Conservation (phyloP, 2,888 invertebrate species). For the Myathropa florea region DNA sequence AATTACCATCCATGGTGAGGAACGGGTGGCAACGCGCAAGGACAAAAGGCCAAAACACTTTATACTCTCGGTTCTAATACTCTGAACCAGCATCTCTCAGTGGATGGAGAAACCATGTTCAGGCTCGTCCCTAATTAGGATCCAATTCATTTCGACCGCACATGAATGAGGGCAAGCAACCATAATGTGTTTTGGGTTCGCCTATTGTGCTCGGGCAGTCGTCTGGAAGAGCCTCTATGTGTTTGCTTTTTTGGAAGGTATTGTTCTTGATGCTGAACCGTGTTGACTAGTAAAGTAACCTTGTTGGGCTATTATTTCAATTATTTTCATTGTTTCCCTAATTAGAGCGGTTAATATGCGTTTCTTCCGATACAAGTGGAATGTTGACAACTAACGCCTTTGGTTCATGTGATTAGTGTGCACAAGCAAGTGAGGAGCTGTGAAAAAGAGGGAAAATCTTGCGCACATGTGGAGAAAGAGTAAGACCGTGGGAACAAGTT, state of each 20-base stretch:
- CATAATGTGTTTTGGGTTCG: conserved; percentile 65
- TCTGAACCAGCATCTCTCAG: conserved; percentile 12
- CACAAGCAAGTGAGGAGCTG: background rate
- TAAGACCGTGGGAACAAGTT: no score
- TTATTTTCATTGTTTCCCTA: conserved; percentile 63
- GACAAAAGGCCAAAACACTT: conserved; percentile 69
- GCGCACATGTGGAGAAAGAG: background rate
- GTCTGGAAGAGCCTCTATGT: conserved; percentile 43
- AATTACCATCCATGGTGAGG: conserved; percentile 46
- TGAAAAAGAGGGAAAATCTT: background rate
- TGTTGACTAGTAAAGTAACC: conserved; percentile 9
- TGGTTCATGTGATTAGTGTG: background rate
- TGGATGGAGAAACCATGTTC: conserved; percentile 48
- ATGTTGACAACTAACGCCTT: conserved; percentile 23
- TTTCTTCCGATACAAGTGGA: conserved; percentile 43
- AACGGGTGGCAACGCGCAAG: conserved; percentile 34
- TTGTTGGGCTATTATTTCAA: conserved; percentile 57
- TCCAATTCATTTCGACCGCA: conserved; percentile 70
- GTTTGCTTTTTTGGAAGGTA: conserved; percentile 17
- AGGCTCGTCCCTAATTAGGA: conserved; percentile 69
- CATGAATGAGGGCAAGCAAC: conserved; percentile 67
- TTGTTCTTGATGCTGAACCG: conserved; percentile 16
- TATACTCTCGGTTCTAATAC: conserved; percentile 35
- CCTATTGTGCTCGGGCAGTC: conserved; percentile 59
- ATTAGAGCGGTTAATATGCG: conserved; percentile 66